Evolutionary conservation across 2,888 invertebrate species (phyloP), one percentile per base, ranked within the genome.

Genomic region (Agrochola lychnidis): DNA sequence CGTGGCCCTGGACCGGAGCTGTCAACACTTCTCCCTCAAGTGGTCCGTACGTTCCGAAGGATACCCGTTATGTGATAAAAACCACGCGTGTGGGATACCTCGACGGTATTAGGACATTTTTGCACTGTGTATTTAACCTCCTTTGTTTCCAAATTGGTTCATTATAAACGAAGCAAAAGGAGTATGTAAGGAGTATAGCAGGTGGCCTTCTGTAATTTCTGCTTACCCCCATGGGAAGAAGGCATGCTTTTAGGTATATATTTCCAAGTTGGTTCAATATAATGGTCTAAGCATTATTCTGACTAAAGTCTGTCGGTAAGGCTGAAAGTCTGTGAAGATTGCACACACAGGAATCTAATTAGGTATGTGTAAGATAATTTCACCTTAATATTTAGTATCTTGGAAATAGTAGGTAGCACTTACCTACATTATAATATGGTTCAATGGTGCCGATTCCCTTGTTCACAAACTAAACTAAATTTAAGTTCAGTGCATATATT

Each of bases 1-100:
- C 56, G 73, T 45, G 59, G 51, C 25, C 62, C 73, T 73, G 74
- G 48, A 30, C 36, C 14, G 73, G 72, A 70, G 67, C n/a, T 81
- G 79, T 83, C 81, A 83, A 86, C 87, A 84, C 73, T 77, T 45
- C 36, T 42, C 19, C 16, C 76, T 88, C 85, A 81, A 88, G 86
- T 83, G 75, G 70, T 48, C 56, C 53, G 36, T 16, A 36, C 70
- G 61, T 51, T 45, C 68, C 61, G 30, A 62, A 69, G 40, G 56
- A 76, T 68, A 57, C 42, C 73, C 69, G 82, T 40, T 77, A 48
- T 62, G 79, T 78, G 88, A 85, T 81, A 82, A 78, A 83, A 78
- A 42, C 77, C 25, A 84, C 70, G 85, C 78, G 84, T 64, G 74
- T 56, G 77, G 71, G 48, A 57, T 78, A 63, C 72, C 48, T 71